Evolutionary conservation across 2,797 vertebrate genomes (phyloP), one percentile per base, ranked within the genome.

Genomic region (Adrianichthys oophorus): DNA sequence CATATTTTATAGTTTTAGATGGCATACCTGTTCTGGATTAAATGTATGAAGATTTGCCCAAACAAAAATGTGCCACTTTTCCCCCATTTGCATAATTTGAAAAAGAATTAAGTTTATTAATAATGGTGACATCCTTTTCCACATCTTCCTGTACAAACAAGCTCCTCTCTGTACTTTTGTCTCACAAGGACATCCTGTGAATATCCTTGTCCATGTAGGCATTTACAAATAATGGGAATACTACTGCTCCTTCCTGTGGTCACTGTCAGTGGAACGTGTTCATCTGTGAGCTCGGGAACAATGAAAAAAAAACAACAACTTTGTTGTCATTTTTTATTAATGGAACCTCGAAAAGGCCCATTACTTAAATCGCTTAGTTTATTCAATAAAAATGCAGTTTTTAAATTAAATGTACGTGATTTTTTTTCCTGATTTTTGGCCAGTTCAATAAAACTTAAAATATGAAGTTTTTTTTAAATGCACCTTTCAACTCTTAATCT

Each of bases 121-220:
- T 43, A n/a, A 26, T 7, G 17, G 43, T 41, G 40, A 62, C 26
- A 19, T 55, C 23, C 23, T 48, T 37, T 55, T 48, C 23, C 47
- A 21, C 41, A 16, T 49, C 4, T 55, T 48, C 23, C 52, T 46
- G 48, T 29, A 46, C 0, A 45, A 7, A 19, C 17, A 26, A 44
- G n/a, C 51, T 26, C 16, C 18, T 23, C 42, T 18, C 7, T 41
- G 49, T 40, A 46, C 43, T 52, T 15, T 44, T 17, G 23, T 44
- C 49, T 56, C 21, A 37, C 41, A 16, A 58, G 55, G 37, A 46
- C 62, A 48, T 43, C 62, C 55, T 58, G 55, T 48, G 37, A 52
- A 52, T 42, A 47, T 48, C 17, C 47, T 26, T 41, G 48, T 46
- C 15, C n/a, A 58, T 18, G 26, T 12, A 26, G 37, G 21, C 29